Conservation (phyloP, 37 sponge, comb jelly and placozoan species). For the Hormiphora californensis region DNA sequence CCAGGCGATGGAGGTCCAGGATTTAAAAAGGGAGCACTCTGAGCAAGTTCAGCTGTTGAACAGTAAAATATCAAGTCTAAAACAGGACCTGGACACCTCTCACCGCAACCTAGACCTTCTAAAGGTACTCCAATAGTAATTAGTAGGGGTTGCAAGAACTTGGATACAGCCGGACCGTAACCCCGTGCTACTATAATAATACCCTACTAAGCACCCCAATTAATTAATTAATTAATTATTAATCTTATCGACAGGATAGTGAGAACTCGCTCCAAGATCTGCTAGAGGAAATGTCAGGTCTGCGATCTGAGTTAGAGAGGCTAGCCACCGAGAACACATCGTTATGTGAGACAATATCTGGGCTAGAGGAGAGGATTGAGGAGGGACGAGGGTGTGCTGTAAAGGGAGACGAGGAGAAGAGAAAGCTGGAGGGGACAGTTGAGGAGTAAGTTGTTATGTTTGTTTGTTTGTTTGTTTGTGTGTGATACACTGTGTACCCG, state of each 20-base stretch:
- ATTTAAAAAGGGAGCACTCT: background rate
- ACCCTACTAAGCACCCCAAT: too few relatives aligned
- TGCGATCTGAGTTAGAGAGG: constrained; percentile 15
- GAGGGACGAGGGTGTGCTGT: background rate
- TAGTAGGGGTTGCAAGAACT: background rate
- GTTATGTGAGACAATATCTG: background rate
- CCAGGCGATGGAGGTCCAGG: constrained; percentile 49
- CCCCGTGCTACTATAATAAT: too few relatives aligned
- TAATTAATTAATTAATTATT: background rate
- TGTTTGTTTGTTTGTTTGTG: background rate
- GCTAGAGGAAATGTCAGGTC: constrained; percentile 43
- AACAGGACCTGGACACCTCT: background rate
- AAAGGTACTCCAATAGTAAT: background rate
- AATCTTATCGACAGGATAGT: constrained; percentile 1
- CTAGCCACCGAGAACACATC: constrained; percentile 5
- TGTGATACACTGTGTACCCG: background rate
- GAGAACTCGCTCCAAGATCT: constrained; percentile 21
- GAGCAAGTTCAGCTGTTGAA: background rate
- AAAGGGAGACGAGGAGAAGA: background rate
- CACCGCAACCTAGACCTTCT: background rate
- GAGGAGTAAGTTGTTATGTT: background rate
- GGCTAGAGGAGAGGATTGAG: background rate
- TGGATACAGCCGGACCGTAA: too few relatives aligned
- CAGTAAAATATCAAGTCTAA: constrained; percentile 33
- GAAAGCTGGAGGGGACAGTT: background rate